Evolutionary conservation across 2,113 vertebrate species (phyloP).

Genomic region (Psettodes erumei): DNA sequence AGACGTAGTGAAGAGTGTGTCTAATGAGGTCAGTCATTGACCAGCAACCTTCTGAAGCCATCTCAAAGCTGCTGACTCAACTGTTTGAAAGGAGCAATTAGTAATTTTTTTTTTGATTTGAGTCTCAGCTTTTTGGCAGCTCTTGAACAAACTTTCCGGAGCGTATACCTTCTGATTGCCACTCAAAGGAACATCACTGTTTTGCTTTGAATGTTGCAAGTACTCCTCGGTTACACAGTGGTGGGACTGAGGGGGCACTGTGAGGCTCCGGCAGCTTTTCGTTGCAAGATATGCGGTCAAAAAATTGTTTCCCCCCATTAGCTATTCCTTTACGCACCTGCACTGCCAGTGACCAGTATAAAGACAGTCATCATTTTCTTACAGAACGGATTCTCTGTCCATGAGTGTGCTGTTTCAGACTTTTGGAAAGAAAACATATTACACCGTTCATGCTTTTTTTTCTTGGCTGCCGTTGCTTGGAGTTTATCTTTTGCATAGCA

Average conservation of each 20-base stretch:
- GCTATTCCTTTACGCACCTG: not conserved
- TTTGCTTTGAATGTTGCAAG: not conserved
- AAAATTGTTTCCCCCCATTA: too few relatives aligned
- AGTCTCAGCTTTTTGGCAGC: not conserved
- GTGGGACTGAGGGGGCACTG: not conserved
- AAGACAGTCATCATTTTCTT: not conserved
- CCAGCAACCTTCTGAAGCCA: not conserved
- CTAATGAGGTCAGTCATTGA: slow-evolving; percentile 10
- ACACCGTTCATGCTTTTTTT: not conserved
- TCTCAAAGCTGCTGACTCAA: slow-evolving; percentile 5
- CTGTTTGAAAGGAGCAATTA: slow-evolving; percentile 2
- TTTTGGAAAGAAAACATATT: not conserved
- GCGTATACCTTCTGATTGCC: too few relatives aligned
- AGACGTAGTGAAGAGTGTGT: not conserved
- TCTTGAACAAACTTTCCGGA: not conserved
- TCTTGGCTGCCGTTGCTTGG: not conserved
- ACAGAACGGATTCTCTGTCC: not conserved
- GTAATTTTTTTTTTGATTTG: not conserved
- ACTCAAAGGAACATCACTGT: not conserved
- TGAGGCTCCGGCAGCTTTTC: slow-evolving; percentile 8
- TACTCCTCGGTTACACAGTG: not conserved
- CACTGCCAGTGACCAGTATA: not conserved
- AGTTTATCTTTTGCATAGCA: slow-evolving; percentile 3
- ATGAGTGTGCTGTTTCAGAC: too few relatives aligned
- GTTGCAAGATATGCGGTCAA: not conserved